These are phyloP conservation scores for Sphaeridia pumilis DNA, from an alignment of 2,888 invertebrate genomes.

Conservation along the genomic window DNA sequence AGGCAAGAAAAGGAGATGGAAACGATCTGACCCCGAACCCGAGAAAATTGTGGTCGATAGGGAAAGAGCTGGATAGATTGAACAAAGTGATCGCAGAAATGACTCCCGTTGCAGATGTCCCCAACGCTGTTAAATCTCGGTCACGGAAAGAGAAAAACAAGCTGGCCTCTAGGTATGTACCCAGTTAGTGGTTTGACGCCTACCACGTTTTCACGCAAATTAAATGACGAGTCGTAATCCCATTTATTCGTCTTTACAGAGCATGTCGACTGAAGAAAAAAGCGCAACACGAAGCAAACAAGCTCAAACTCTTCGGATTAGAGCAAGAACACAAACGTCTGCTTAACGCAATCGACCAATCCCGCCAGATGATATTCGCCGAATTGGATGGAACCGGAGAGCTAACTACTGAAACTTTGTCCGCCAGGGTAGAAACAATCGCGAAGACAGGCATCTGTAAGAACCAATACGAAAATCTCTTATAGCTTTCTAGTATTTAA, in stretches of 20 bases:
- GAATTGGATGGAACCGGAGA: conserved; percentile 48
- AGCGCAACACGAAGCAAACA: conserved; percentile 97
- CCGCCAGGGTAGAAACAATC: conserved; percentile 58
- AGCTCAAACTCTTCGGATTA: conserved; percentile 84
- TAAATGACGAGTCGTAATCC: not conserved
- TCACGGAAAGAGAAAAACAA: conserved; percentile 98
- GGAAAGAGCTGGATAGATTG: conserved; percentile 80
- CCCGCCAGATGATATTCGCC: conserved; percentile 59
- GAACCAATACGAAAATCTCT: conserved; percentile 38
- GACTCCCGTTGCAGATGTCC: conserved; percentile 87
- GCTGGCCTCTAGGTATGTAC: no score
- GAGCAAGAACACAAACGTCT: conserved; percentile 83
- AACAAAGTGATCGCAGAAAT: conserved; percentile 86
- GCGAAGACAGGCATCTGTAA: conserved; percentile 59
- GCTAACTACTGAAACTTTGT: conserved; percentile 51
- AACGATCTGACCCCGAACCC: conserved; percentile 95
- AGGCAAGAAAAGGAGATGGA: conserved; percentile 91
- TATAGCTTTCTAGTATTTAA: not conserved
- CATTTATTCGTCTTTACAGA: conserved; percentile 41
- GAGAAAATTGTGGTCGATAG: conserved; percentile 76
- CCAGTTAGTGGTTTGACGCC: no score
- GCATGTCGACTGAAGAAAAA: conserved; percentile 96
- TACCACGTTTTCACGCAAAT: no score
- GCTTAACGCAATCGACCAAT: conserved; percentile 61
- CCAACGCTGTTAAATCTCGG: conserved; percentile 74